phyloP scores from a whole-genome alignment of 2,113 vertebrate genomes.

The Anthoscopus minutus region DNA sequence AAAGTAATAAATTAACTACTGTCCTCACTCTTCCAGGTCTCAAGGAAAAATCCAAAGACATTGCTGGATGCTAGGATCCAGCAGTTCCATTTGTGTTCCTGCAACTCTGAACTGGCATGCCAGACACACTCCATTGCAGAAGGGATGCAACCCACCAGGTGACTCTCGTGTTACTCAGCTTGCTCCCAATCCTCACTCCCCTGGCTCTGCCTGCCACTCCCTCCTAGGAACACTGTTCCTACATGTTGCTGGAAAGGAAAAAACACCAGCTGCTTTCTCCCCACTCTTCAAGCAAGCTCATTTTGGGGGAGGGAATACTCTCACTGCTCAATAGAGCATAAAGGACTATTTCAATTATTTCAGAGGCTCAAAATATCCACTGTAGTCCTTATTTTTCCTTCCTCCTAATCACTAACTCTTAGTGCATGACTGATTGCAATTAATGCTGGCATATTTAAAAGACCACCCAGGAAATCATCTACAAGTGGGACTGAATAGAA shows the following conservation, averaged over 20 bases:
- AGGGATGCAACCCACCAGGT: not conserved
- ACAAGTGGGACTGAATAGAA: not conserved
- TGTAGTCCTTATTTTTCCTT: not conserved
- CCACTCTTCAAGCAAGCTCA: not conserved
- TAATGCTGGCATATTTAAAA: not conserved
- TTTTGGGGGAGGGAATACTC: not conserved
- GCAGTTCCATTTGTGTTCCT: not conserved
- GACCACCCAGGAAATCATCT: not conserved
- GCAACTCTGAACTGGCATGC: slow-evolving; percentile 20
- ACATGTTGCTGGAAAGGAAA: slow-evolving; percentile 24
- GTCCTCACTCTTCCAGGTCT: not conserved
- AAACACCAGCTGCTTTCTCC: not conserved
- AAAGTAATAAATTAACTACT: not conserved
- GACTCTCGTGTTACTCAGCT: slow-evolving; percentile 37
- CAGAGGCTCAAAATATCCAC: not conserved
- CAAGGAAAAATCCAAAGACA: not conserved
- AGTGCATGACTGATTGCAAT: not conserved
- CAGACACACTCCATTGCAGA: not conserved
- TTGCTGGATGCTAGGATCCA: not conserved
- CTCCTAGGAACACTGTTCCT: slow-evolving; percentile 40
- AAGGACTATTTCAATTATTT: not conserved
- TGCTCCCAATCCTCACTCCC: not conserved
- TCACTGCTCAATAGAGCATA: not conserved
- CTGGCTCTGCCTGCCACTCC: slow-evolving; percentile 41
- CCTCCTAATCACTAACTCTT: not conserved